Percentiles rank a stretch among this genome's conserved stretches.
These are phyloP conservation scores for Pampus argenteus DNA, from an alignment of 2,797 vertebrate species.

Conservation along the genomic window DNA sequence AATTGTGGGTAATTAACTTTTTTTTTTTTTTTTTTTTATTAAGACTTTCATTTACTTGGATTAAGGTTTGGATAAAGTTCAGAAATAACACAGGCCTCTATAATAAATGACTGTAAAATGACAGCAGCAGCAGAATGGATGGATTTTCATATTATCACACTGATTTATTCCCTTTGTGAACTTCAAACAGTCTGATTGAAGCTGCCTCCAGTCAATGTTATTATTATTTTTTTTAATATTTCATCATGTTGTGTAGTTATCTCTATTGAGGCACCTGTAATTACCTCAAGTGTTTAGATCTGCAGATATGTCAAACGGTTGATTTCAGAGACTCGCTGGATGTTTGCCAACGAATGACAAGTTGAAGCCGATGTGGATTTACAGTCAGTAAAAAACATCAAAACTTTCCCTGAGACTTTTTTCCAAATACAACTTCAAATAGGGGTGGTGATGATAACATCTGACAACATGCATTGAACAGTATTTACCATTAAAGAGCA, in stretches of 20 bases:
- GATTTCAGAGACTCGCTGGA: slow-evolving; percentile 38
- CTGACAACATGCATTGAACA: background rate
- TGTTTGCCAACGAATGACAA: background rate
- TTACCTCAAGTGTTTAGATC: slow-evolving; percentile 78
- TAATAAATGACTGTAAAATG: slow-evolving; percentile 40
- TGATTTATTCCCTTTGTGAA: slow-evolving; percentile 54
- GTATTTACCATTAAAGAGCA: background rate
- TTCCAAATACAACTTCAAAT: background rate
- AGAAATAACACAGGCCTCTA: slow-evolving; percentile 34
- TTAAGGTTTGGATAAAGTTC: slow-evolving; percentile 32
- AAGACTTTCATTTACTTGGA: slow-evolving; percentile 23
- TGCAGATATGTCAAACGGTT: slow-evolving; percentile 71
- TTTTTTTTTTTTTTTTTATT: slow-evolving; percentile 37
- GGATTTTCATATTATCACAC: slow-evolving; percentile 48
- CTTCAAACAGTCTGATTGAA: slow-evolving; percentile 73
- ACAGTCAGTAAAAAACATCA: background rate
- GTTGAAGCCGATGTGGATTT: background rate
- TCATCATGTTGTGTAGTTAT: slow-evolving; percentile 71
- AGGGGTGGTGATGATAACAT: background rate
- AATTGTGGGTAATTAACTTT: slow-evolving; percentile 26
- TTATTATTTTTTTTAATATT: slow-evolving; percentile 29
- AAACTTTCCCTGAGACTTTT: background rate
- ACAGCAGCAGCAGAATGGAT: slow-evolving; percentile 49
- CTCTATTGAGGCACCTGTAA: slow-evolving; percentile 73
- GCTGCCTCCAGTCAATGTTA: slow-evolving; percentile 48